Base-by-base conservation (phyloP, 2,888 invertebrate species). In the Thelaira solivaga region DNA sequence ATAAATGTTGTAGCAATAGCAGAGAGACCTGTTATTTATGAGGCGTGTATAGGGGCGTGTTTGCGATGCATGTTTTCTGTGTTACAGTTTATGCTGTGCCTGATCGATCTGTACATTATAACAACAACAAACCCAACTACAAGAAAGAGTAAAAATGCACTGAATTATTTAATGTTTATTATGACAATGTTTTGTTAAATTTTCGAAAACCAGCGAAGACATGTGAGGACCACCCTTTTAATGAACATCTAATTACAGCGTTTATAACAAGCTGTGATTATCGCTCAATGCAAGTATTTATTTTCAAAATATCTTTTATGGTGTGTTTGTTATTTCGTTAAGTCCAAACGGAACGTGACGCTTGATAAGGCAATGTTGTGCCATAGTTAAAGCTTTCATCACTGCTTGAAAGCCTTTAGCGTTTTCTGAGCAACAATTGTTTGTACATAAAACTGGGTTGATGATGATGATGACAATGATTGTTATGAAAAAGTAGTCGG, bases 191-290 rank as follows among this genome's bases (percentile, higher is more conserved):
- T 57, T 51, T 68, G 41, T 59, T 43, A 36, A 36, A 29, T 67
- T 59, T 67, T 51, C 76, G 81, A 77, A 84, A 82, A 84, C 57
- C 80, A 83, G 84, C 85, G 86, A 85, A 86, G 86, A 86, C 86
- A 87, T 86, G 86, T 83, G 83, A 81, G 86, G 88, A 89, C 88
- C 88, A 89, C 89, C 88, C 88, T 88, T 89, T 89, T 88, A 89
- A 89, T 89, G 88, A 87, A 86, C 85, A 86, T 85, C 88, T 89
- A 89, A 89, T 89, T 89, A 88, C 87, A 89, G 88, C 88, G 85
- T 87, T 88, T 88, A 88, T 86, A 86, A 86, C 86, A 86, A 86
- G 86, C 86, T 86, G 86, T 85, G 86, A 86, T 86, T 86, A 85
- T 61, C 43, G 61, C 18, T 65, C 47, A 59, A 83, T 65, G 73